Percentiles rank a stretch among this genome's conserved stretches.
phyloP scores from a whole-genome alignment of 2,113 vertebrate species.

The Antigone vipio region DNA sequence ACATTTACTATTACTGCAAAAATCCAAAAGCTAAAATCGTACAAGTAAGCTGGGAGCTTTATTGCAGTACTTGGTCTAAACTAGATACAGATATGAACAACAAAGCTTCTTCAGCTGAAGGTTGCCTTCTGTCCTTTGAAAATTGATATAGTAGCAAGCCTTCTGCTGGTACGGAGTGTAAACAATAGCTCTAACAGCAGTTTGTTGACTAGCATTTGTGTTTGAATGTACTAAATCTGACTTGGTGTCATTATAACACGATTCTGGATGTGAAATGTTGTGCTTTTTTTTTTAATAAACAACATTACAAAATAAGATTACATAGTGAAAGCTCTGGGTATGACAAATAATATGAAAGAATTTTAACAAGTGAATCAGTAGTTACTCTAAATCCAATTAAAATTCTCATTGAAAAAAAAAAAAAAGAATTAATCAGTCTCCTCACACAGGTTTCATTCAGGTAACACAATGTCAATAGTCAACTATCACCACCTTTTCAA shows the following conservation, averaged over 20 bases:
- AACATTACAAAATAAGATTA: not conserved
- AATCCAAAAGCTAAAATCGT: not conserved
- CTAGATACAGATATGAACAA: not conserved
- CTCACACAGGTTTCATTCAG: not conserved
- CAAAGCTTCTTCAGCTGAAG: not conserved
- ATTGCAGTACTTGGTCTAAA: not conserved
- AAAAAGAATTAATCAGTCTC: not conserved
- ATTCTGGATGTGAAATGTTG: not conserved
- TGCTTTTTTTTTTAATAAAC: not conserved
- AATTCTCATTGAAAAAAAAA: not conserved
- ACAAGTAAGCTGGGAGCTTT: not conserved
- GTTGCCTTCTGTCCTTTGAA: slow-evolving; percentile 22
- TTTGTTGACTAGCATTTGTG: not conserved
- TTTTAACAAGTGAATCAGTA: not conserved
- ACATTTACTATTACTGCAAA: not conserved
- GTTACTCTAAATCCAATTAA: not conserved
- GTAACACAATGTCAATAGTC: not conserved
- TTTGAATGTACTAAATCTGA: not conserved
- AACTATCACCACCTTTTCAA: not conserved
- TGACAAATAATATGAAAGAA: not conserved
- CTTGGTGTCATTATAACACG: not conserved
- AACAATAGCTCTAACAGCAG: not conserved
- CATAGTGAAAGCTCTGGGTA: not conserved
- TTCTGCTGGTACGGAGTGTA: not conserved
- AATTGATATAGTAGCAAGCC: slow-evolving; percentile 7